These are phyloP conservation scores for Darevskia nairensis DNA, from an alignment of 2,797 vertebrate species.

Conservation along the genomic window DNA sequence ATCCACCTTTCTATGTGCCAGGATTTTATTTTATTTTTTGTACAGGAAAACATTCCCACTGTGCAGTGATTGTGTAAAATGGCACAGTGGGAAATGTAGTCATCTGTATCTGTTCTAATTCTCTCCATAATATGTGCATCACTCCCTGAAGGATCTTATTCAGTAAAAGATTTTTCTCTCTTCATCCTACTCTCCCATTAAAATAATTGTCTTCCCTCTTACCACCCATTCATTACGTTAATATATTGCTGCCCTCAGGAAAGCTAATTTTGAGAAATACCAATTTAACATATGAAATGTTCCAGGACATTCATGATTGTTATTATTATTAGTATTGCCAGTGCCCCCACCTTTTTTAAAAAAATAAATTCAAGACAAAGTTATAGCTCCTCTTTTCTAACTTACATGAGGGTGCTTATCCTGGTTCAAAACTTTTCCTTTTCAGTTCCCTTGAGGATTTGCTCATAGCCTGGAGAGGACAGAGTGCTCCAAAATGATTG, in stretches of 20 bases:
- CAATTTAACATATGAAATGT: constrained; percentile 11
- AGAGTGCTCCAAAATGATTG: not conserved
- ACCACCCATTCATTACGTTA: constrained; percentile 23
- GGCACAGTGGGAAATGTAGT: not conserved
- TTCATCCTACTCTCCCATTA: constrained; percentile 31
- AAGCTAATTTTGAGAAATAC: constrained; percentile 28
- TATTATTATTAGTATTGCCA: not conserved
- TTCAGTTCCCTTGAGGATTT: constrained; percentile 1
- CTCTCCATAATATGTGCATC: not conserved
- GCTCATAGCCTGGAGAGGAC: not conserved
- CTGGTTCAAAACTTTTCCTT: not conserved
- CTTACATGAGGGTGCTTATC: constrained; percentile 3
- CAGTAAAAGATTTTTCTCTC: not conserved
- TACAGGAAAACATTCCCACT: not conserved
- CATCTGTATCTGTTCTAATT: not conserved
- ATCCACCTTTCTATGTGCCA: not conserved
- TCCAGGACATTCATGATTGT: not conserved
- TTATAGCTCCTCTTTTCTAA: not conserved
- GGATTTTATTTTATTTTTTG: not conserved
- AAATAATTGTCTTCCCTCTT: constrained; percentile 33
- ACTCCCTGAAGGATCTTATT: constrained; percentile 5
- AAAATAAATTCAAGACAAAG: constrained; percentile 13
- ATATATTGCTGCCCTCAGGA: constrained; percentile 31
- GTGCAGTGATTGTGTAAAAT: not conserved
- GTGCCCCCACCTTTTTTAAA: not conserved